Percentiles rank a stretch among this genome's conserved stretches.
These are phyloP conservation scores for Apogon hyalosoma DNA, from an alignment of 2,797 vertebrate species.

Conservation along the genomic window DNA sequence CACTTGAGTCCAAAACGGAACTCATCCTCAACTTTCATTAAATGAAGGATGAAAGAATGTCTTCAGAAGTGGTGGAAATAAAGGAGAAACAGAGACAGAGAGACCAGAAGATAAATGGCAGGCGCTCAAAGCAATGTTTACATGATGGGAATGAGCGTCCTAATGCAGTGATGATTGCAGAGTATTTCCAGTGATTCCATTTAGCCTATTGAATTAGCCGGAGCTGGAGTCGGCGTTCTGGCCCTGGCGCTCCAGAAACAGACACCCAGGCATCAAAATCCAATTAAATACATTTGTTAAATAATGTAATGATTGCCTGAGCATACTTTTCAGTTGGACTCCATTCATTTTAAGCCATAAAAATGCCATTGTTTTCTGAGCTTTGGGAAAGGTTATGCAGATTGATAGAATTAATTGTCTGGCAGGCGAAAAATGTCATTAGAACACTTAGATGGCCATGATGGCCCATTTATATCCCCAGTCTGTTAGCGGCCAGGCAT, in stretches of 20 bases:
- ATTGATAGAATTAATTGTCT: slow-evolving; percentile 88
- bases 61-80: slow-evolving; percentile 80
- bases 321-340: slow-evolving; percentile 79
- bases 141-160: slow-evolving; percentile 77
- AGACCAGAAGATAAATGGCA: slow-evolving; percentile 77
- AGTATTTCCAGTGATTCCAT: slow-evolving; percentile 86
- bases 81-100: slow-evolving; percentile 73
- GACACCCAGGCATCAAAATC: slow-evolving; percentile 80
- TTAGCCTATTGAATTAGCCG: slow-evolving; percentile 87
- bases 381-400: slow-evolving; percentile 86
- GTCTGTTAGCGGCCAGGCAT: slow-evolving; percentile 81
- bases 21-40: slow-evolving; percentile 89
- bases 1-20: slow-evolving; percentile 88
- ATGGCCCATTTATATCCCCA: slow-evolving; percentile 81
- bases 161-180: slow-evolving; percentile 86
- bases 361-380: slow-evolving; percentile 83
- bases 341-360: slow-evolving; percentile 84
- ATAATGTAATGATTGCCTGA: slow-evolving; percentile 85
- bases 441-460: slow-evolving; percentile 85
- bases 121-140: slow-evolving; percentile 82
- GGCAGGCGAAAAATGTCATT: slow-evolving; percentile 85
- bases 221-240: slow-evolving; percentile 77
- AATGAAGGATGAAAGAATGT: slow-evolving; percentile 80
- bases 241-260: slow-evolving; percentile 73
- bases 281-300: slow-evolving; percentile 88